These are phyloP conservation scores for Norana najaformis DNA, from an alignment of 2,888 invertebrate genomes.

Conservation along the genomic window DNA sequence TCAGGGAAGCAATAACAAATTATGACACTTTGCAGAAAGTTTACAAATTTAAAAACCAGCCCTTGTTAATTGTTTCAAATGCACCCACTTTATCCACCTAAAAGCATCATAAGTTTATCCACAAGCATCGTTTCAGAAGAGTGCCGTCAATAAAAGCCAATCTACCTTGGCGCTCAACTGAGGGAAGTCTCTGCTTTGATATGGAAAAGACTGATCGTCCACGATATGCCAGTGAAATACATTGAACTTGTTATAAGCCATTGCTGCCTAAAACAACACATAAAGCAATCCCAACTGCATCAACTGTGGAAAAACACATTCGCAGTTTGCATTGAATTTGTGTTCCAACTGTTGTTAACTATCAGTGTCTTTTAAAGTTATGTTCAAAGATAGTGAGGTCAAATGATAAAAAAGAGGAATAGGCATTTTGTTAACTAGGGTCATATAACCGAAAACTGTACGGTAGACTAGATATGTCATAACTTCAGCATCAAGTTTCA, in stretches of 20 bases:
- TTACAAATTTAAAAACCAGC: no score
- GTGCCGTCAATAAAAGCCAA: not conserved
- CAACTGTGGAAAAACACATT: not conserved
- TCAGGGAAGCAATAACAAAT: no score
- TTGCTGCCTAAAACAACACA: slow-evolving; percentile 66
- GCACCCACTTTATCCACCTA: not conserved
- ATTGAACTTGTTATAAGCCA: slow-evolving; percentile 87
- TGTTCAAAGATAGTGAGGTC: no score
- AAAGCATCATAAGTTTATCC: not conserved
- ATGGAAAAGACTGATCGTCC: slow-evolving; percentile 91
- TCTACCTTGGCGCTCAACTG: slow-evolving; percentile 43
- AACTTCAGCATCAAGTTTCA: no score
- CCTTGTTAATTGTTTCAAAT: not conserved
- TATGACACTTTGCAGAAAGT: not conserved
- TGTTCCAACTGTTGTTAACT: no score
- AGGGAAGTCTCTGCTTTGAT: slow-evolving; percentile 66
- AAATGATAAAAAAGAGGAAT: no score
- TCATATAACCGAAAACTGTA: no score
- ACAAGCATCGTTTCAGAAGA: not conserved
- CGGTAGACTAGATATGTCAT: no score
- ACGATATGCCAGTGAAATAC: slow-evolving; percentile 84
- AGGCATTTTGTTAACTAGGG: no score
- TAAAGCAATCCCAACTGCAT: not conserved
- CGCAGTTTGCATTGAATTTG: not conserved
- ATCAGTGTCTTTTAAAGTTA: no score